Percentiles rank a stretch among this genome's conserved stretches.
Conservation (phyloP, 2,888 invertebrate genomes). For the Agrochola macilenta region DNA sequence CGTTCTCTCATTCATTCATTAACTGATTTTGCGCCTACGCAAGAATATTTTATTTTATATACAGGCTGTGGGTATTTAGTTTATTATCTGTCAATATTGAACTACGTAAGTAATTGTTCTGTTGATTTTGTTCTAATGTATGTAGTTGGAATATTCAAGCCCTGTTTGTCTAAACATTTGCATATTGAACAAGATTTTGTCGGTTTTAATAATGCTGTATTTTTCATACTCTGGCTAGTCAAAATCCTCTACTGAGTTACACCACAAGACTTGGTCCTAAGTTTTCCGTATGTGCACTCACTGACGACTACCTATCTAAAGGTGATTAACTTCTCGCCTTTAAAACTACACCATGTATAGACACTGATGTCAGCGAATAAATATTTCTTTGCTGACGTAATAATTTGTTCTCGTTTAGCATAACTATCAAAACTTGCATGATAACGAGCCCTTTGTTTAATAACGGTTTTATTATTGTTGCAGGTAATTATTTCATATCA, state of each 20-base stretch:
- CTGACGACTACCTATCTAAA: background rate
- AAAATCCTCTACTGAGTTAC: background rate
- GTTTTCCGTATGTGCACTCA: background rate
- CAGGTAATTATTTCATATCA: slow-evolving; percentile 48
- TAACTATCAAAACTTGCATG: slow-evolving; percentile 46
- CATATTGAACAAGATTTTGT: background rate
- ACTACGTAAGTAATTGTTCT: slow-evolving; percentile 2
- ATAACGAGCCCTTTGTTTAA: slow-evolving; percentile 34
- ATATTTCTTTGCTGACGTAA: slow-evolving; percentile 72
- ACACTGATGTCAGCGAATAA: slow-evolving; percentile 72
- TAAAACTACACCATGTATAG: slow-evolving; percentile 44
- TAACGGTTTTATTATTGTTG: slow-evolving; percentile 47
- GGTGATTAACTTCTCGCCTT: slow-evolving; percentile 5
- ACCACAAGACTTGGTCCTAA: background rate
- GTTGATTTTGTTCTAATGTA: background rate
- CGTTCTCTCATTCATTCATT: slow-evolving; percentile 62
- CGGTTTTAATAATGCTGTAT: background rate
- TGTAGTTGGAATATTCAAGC: background rate
- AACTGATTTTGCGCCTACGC: slow-evolving; percentile 68
- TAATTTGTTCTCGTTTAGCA: slow-evolving; percentile 57
- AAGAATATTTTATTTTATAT: slow-evolving; percentile 42
- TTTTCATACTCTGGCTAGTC: background rate
- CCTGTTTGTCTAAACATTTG: background rate
- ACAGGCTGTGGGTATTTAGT: slow-evolving; percentile 49
- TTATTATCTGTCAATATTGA: slow-evolving; percentile 29